These are phyloP conservation scores for Clunio marinus DNA, from an alignment of 2,888 invertebrate genomes.

Conservation along the genomic window DNA sequence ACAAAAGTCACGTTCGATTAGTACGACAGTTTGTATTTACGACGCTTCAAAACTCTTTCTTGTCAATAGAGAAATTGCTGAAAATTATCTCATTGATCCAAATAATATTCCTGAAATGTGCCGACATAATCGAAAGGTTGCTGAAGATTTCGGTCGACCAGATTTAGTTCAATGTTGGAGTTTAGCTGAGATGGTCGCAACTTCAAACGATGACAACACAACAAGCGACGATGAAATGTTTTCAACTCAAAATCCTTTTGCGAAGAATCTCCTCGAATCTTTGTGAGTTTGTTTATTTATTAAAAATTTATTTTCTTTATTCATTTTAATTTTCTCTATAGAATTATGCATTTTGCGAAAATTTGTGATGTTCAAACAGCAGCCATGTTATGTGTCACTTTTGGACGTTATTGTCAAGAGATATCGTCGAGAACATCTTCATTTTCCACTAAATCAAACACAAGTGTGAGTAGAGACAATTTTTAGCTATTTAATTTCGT, in stretches of 20 bases:
- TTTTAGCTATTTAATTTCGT: too few relatives aligned
- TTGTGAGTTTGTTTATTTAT: conserved; percentile 67
- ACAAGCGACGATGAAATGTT: conserved; percentile 64
- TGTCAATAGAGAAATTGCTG: conserved; percentile 73
- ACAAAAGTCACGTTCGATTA: conserved; percentile 47
- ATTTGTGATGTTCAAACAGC: conserved; percentile 88
- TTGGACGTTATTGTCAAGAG: conserved; percentile 62
- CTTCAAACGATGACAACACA: conserved; percentile 50
- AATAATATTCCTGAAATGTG: conserved; percentile 60
- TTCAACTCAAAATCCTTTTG: conserved; percentile 79
- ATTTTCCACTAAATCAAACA: conserved; percentile 57
- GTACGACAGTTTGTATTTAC: conserved; percentile 46
- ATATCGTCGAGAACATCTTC: conserved; percentile 46
- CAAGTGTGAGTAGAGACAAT: conserved; percentile 56
- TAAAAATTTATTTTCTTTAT: too few relatives aligned
- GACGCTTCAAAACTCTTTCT: conserved; percentile 62
- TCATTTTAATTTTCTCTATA: too few relatives aligned
- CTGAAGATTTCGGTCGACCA: conserved; percentile 68
- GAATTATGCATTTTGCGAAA: conserved; percentile 75
- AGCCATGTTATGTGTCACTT: conserved; percentile 86
- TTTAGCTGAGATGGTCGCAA: conserved; percentile 68
- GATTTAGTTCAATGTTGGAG: conserved; percentile 88
- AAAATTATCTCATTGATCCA: conserved; percentile 67
- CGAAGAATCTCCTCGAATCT: conserved; percentile 76
- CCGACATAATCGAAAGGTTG: conserved; percentile 71